Evolutionary conservation across 2,113 vertebrate species (phyloP), one percentile per base, ranked within the genome.

Genomic region (Galemys pyrenaicus): DNA sequence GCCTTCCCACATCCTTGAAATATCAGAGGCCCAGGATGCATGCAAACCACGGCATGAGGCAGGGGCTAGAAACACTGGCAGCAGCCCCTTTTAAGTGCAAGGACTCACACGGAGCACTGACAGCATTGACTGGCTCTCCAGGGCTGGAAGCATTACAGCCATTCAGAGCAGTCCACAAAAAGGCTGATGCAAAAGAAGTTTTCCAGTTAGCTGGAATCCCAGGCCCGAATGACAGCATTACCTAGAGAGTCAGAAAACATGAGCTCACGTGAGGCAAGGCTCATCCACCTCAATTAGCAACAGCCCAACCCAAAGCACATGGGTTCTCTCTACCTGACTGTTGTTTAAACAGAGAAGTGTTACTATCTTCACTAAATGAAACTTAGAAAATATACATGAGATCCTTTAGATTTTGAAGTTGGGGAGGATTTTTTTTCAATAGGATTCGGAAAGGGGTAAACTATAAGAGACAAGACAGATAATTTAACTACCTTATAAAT

Each of bases 371-470:
- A 46, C 32, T 64, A 91, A 64, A 65, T 44, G 65, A 26, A 54
- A 41, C 5, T 67, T 44, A 41, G 35, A 41, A 64, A 58, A 64
- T 4, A 41, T 0, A n/a, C 19, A 37, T 70, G 51, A 2, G 70
- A 39, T 32, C 65, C 28, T 79, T 80, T 37, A 87, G 32, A 90
- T 70, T 81, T 85, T 92, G 64, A 35, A 90, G 60, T 75, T 26
- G 60, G 44, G 35, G 26, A 75, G 12, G 41, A 67, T 62, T 87
- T 84, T 62, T n/a, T 68, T 84, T 89, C 77, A 32, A 83, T 49
- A 79, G 37, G 44, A 41, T n/a, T 16, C 35, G 16, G 26, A 37
- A 54, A 44, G 12, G 49, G 9, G 15, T 88, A 24, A n/a, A 79
- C 46, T 88, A 49, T 41, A 68, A 88, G 32, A 79, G 60, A 84